Evolutionary conservation across 2,888 invertebrate species (phyloP).

Genomic region (Agrochola litura): DNA sequence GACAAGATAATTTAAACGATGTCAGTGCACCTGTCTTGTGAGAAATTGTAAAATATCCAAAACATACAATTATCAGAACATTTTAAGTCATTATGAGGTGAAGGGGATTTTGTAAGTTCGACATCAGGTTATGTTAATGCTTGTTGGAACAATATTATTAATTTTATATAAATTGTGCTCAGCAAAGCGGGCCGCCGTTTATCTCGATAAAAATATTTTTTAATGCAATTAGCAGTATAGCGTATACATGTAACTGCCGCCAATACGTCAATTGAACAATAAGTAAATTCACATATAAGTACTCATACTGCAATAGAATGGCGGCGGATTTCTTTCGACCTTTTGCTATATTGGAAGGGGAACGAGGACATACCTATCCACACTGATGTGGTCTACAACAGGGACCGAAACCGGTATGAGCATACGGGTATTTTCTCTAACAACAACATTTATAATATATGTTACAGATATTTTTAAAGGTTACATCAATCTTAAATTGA

Average conservation of each 20-base stretch:
- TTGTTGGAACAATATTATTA: conserved; percentile 23
- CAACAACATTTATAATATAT: no score
- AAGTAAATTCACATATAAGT: conserved; percentile 48
- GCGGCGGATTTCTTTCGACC: conserved; percentile 61
- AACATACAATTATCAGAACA: conserved; percentile 12
- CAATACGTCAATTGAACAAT: conserved; percentile 47
- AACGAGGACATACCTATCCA: conserved; percentile 64
- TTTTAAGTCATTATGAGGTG: conserved; percentile 9
- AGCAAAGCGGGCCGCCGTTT: conserved; percentile 9
- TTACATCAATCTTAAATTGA: no score
- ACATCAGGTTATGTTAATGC: conserved; percentile 47
- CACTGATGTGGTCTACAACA: conserved; percentile 48
- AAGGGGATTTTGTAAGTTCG: conserved; percentile 33
- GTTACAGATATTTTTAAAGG: no score
- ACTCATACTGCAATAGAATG: conserved; percentile 38
- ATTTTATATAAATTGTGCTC: conserved; percentile 17
- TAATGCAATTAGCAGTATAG: conserved; percentile 27
- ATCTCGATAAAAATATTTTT: conserved; percentile 12
- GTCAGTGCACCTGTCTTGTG: not conserved
- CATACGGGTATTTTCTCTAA: no score
- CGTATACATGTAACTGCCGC: conserved; percentile 15
- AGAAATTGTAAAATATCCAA: conserved; percentile 22
- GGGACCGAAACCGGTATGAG: no score
- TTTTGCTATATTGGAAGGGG: conserved; percentile 67
- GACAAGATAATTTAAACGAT: conserved; percentile 2